Conservation (phyloP, 2,113 vertebrate species). For the Aegithalos caudatus region DNA sequence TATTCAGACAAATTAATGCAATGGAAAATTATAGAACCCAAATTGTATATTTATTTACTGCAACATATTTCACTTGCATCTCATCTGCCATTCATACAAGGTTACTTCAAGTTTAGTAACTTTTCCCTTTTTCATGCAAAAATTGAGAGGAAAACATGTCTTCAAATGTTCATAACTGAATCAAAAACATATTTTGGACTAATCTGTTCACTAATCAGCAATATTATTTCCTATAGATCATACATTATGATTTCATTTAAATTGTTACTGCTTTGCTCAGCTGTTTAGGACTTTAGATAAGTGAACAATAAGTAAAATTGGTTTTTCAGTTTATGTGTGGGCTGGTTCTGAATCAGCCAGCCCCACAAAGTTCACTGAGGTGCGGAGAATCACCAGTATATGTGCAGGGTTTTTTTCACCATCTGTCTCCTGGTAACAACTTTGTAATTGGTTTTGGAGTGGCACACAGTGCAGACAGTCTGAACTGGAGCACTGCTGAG, state of each 20-base stretch:
- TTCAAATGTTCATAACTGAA: not conserved
- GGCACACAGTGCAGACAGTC: not conserved
- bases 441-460: not conserved
- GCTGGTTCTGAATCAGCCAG: not conserved
- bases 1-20: conserved; percentile 52
- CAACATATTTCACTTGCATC: not conserved
- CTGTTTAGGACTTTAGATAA: not conserved
- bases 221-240: not conserved
- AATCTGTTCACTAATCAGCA: not conserved
- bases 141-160: not conserved
- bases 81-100: not conserved
- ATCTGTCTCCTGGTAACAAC: not conserved
- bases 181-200: not conserved
- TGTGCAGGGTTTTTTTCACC: not conserved
- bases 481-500: not conserved
- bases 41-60: conserved; percentile 38
- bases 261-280: not conserved
- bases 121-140: not conserved
- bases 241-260: not conserved
- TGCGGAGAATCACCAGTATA: not conserved
- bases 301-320: not conserved
- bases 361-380: not conserved
- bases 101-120: conserved; percentile 34
- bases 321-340: not conserved
- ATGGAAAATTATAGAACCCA: conserved; percentile 45